phyloP scores from a whole-genome alignment of 2,797 vertebrate species.

The Dallia pectoralis region DNA sequence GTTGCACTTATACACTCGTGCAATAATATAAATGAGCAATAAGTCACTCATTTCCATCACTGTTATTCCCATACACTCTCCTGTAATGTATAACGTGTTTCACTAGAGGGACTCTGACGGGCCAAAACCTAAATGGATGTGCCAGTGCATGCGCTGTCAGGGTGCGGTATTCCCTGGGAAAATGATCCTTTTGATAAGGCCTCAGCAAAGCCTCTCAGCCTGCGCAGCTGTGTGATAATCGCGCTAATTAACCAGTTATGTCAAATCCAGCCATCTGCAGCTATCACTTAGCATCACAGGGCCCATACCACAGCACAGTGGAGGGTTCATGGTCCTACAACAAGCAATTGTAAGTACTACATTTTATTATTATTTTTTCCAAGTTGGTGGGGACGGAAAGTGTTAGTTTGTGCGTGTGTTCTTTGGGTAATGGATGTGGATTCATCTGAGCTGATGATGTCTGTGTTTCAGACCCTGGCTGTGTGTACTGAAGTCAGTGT shows the following conservation, averaged over 20 bases:
- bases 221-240: conserved; percentile 87
- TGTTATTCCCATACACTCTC: conserved; percentile 16
- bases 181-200: conserved; percentile 91
- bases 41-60: conserved; percentile 16
- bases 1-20: conserved; percentile 27
- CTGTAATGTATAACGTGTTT: conserved; percentile 25
- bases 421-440: too few species aligned
- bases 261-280: conserved; percentile 59
- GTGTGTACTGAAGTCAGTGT: too few species aligned
- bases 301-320: conserved; percentile 15
- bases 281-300: conserved; percentile 30
- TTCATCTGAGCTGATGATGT: too few species aligned
- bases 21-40: conserved; percentile 21
- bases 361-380: too few species aligned
- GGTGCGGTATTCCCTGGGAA: conserved; percentile 78
- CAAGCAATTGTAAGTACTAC: too few species aligned
- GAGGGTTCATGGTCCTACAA: conserved; percentile 15
- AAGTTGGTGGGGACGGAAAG: too few species aligned
- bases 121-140: conserved; percentile 57
- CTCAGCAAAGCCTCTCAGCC: conserved; percentile 81
- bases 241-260: conserved; percentile 88
- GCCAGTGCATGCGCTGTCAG: conserved; percentile 82
- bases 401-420: too few species aligned
- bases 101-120: conserved; percentile 37
- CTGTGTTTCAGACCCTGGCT: too few species aligned